Evolutionary conservation across 2,797 vertebrate genomes (phyloP).

Genomic region (Acomys russatus): DNA sequence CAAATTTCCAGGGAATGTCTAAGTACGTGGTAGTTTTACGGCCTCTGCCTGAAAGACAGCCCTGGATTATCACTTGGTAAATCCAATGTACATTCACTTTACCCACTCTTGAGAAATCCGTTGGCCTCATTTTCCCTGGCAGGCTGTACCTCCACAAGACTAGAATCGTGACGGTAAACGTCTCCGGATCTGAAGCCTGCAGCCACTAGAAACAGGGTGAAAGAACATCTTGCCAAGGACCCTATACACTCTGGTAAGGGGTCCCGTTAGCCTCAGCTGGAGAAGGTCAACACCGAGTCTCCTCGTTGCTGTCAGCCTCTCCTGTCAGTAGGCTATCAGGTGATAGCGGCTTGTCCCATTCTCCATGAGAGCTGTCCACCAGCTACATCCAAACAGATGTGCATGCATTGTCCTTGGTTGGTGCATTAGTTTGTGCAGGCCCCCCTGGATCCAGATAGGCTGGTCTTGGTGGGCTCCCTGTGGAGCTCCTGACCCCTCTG

Average conservation of each 20-base stretch:
- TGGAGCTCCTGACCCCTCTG: too few relatives aligned
- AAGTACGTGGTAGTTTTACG: conserved; percentile 25
- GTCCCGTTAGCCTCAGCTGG: neutral
- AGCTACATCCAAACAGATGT: too few relatives aligned
- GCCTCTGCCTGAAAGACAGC: conserved; percentile 32
- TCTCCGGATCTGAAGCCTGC: neutral
- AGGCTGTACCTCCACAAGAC: conserved; percentile 16
- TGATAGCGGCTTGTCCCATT: neutral
- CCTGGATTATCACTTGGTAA: conserved; percentile 68
- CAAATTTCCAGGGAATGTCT: conserved; percentile 41
- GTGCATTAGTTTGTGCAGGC: too few relatives aligned
- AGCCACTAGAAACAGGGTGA: neutral
- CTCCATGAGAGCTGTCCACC: neutral
- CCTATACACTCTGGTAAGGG: neutral
- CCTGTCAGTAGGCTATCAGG: neutral
- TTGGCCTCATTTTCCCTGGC: conserved; percentile 15
- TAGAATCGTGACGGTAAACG: conserved; percentile 23
- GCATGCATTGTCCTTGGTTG: too few relatives aligned
- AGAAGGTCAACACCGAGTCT: neutral
- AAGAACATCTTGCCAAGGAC: neutral
- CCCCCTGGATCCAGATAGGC: too few relatives aligned
- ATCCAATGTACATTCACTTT: conserved; percentile 17
- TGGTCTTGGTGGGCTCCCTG: too few relatives aligned
- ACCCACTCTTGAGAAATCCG: conserved; percentile 44
- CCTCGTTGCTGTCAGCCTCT: too few relatives aligned